phyloP scores from a whole-genome alignment of 1,140 invertebrate species.

The Camponotus pennsylvanicus region DNA sequence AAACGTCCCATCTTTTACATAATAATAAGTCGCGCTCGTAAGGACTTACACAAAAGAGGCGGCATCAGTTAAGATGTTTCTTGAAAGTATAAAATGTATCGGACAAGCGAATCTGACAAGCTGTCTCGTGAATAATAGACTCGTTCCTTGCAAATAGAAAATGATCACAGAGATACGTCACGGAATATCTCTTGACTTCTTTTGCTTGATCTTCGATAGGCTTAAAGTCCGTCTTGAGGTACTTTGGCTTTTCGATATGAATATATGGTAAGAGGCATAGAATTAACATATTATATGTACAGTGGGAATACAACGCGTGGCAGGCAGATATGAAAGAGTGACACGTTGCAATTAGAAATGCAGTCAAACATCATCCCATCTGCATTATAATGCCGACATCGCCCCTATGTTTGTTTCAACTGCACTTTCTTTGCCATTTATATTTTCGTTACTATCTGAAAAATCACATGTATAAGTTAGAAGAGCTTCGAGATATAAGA shows the following conservation, averaged over 20 bases:
- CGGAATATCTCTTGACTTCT: background rate
- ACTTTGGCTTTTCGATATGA: slow-evolving; percentile 19
- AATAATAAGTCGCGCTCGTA: background rate
- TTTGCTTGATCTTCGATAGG: slow-evolving; percentile 11
- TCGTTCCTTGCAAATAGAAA: slow-evolving; percentile 24
- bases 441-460: background rate
- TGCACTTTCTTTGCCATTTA: background rate
- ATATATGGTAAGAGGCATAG: background rate
- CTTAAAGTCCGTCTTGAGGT: background rate
- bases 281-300: background rate
- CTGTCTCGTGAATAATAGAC: slow-evolving; percentile 14
- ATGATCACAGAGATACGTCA: background rate
- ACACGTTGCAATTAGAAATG: slow-evolving; percentile 20
- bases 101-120: slow-evolving; percentile 4
- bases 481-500: background rate
- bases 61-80: slow-evolving; percentile 8
- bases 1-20: background rate
- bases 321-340: background rate
- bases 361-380: background rate
- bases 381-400: background rate
- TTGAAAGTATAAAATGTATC: background rate
- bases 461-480: too few species aligned
- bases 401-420: background rate
- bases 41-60: slow-evolving; percentile 3
- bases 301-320: background rate